Conservation (phyloP, 2,888 invertebrate genomes). For the Rhingia rostrata region DNA sequence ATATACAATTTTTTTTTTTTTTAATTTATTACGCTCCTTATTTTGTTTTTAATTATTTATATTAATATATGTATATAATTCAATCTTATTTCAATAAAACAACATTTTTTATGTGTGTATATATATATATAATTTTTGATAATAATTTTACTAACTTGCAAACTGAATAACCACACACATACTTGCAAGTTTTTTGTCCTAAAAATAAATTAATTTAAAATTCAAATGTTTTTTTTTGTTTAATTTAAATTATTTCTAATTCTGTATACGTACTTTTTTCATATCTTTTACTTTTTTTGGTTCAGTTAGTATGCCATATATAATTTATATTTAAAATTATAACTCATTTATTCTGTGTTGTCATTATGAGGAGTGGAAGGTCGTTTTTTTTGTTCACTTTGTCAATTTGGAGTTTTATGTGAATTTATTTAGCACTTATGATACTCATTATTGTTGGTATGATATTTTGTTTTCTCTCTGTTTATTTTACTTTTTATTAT, state of each 20-base stretch:
- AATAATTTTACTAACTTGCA: constrained; percentile 69
- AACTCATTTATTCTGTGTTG: constrained; percentile 9
- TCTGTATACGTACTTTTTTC: constrained; percentile 44
- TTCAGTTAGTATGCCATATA: constrained; percentile 55
- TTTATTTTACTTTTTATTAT: neutral
- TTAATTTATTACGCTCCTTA: constrained; percentile 48
- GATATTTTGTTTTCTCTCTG: constrained; percentile 29
- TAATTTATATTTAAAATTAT: constrained; percentile 16
- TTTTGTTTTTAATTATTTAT: constrained; percentile 62
- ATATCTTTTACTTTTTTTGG: constrained; percentile 57
- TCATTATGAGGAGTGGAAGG: constrained; percentile 50
- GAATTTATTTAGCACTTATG: constrained; percentile 27
- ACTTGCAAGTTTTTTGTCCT: constrained; percentile 42
- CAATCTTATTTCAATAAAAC: constrained; percentile 62
- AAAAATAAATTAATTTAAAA: constrained; percentile 75
- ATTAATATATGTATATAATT: constrained; percentile 31
- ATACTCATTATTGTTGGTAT: constrained; percentile 10
- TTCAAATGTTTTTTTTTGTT: constrained; percentile 77
- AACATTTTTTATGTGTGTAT: constrained; percentile 59
- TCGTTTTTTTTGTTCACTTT: constrained; percentile 9
- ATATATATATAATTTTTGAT: constrained; percentile 55
- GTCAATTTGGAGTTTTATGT: constrained; percentile 5
- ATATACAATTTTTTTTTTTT: constrained; percentile 63
- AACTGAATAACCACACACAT: constrained; percentile 28
- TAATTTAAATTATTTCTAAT: constrained; percentile 30